phyloP scores from a whole-genome alignment of 2,113 vertebrate species.

The Diadophis punctatus region DNA sequence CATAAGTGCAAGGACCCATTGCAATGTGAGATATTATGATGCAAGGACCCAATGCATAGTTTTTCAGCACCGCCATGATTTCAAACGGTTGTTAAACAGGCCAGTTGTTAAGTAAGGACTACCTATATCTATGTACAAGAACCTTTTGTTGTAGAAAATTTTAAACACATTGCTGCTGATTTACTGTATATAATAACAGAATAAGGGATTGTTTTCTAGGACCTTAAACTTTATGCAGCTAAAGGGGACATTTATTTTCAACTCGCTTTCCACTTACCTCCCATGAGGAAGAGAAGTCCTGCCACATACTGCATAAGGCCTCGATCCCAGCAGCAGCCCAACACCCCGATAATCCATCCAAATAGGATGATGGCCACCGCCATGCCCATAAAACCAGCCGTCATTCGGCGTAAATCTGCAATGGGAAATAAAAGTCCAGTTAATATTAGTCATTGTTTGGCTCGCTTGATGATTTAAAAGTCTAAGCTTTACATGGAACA shows the following conservation, averaged over 20 bases:
- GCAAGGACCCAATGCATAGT: not conserved
- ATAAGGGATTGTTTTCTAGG: not conserved
- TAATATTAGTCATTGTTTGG: not conserved
- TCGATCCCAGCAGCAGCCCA: constrained; percentile 96
- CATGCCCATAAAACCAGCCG: constrained; percentile 98
- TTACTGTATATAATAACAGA: not conserved
- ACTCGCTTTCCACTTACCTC: constrained; percentile 76
- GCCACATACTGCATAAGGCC: constrained; percentile 99
- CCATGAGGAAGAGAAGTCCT: constrained; percentile 97
- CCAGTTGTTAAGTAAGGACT: not conserved
- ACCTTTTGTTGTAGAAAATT: not conserved
- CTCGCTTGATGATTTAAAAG: not conserved
- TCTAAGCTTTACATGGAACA: not conserved
- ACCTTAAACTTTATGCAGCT: not conserved
- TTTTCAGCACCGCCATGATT: not conserved
- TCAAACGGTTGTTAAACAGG: not conserved
- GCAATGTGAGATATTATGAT: not conserved
- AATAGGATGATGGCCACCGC: constrained; percentile 97
- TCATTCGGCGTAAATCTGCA: constrained; percentile 94
- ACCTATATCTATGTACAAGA: not conserved
- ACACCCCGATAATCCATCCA: constrained; percentile 92
- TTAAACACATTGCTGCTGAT: not conserved
- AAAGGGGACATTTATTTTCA: not conserved
- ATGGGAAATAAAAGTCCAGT: constrained; percentile 9
- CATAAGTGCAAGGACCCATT: not conserved